Evolutionary conservation across 1,140 invertebrate genomes (phyloP).

Genomic region (Belonocnema kinseyi): DNA sequence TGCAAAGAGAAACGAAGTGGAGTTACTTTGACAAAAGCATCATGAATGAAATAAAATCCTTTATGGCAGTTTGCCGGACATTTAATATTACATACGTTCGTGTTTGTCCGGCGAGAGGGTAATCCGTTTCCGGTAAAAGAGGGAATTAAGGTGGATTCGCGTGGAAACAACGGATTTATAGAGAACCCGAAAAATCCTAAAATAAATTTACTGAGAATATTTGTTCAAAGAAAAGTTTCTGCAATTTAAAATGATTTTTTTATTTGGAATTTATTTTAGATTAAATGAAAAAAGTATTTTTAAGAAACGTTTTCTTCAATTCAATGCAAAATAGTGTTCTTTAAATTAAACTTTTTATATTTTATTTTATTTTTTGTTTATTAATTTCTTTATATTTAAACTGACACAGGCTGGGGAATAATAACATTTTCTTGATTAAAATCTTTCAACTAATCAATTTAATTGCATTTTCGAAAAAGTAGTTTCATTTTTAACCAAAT

Average conservation of each 20-base stretch:
- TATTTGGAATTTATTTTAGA: no score
- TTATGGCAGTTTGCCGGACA: slow-evolving; percentile 46
- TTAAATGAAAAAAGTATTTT: no score
- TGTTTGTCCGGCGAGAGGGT: slow-evolving; percentile 11
- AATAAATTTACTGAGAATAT: no score
- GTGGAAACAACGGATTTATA: slow-evolving; percentile 33
- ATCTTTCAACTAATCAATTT: no score
- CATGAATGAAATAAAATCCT: slow-evolving; percentile 50
- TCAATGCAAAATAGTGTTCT: no score
- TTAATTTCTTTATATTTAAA: not conserved
- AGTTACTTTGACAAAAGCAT: slow-evolving; percentile 28
- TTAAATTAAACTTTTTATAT: not conserved
- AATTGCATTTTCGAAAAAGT: no score
- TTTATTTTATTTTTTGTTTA: not conserved
- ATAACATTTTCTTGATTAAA: no score
- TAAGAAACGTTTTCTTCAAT: not conserved
- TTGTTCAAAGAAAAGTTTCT: no score
- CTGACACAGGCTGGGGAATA: no score
- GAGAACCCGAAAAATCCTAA: not conserved
- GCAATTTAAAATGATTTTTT: no score
- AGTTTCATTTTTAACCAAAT: no score
- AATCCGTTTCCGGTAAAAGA: slow-evolving; percentile 48
- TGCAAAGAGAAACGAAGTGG: slow-evolving; percentile 10
- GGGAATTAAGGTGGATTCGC: slow-evolving; percentile 48
- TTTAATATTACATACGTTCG: slow-evolving; percentile 46